phyloP scores from a whole-genome alignment of 2,113 vertebrate genomes.

The Centrocercus urophasianus region DNA sequence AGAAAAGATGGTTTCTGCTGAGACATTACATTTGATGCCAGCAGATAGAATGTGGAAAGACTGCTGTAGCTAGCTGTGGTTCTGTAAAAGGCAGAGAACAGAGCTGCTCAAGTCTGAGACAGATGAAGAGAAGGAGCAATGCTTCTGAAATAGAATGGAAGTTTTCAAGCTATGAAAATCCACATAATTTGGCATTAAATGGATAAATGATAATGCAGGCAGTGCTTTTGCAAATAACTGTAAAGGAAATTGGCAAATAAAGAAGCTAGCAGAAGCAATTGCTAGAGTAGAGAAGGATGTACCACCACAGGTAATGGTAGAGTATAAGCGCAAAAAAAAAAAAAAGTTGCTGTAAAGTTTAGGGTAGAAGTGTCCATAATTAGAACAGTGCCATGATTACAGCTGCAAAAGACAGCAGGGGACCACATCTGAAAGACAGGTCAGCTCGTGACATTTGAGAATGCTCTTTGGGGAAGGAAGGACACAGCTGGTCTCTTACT shows the following conservation, averaged over 20 bases:
- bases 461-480: neutral
- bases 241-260: neutral
- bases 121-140: neutral
- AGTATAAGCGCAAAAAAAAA: neutral
- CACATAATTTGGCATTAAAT: neutral
- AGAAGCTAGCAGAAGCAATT: neutral
- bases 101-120: neutral
- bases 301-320: neutral
- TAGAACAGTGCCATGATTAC: neutral
- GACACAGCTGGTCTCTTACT: neutral
- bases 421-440: neutral
- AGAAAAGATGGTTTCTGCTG: neutral
- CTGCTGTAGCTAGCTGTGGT: neutral
- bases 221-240: neutral
- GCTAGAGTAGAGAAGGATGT: neutral
- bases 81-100: neutral
- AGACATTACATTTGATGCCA: neutral
- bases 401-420: neutral
- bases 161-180: neutral
- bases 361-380: neutral
- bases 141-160: neutral
- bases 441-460: neutral
- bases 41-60: neutral
- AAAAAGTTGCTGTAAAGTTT: neutral
- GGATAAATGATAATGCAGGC: neutral